A percentile compares a stretch with the other conserved stretches of the same genome.
Conservation (phyloP, 2,888 invertebrate genomes). For the Chrysopilus asiliformis region DNA sequence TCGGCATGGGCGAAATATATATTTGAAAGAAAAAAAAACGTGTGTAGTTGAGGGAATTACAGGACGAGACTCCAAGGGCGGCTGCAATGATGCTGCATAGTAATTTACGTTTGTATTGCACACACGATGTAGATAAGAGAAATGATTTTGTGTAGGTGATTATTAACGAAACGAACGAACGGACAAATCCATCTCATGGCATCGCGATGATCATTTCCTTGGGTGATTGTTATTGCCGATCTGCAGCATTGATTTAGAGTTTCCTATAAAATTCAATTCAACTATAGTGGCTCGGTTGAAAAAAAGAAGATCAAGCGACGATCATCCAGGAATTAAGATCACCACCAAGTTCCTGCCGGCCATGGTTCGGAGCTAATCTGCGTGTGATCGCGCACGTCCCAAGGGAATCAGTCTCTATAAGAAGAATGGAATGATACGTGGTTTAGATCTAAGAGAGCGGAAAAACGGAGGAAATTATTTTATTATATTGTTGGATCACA, state of each 20-base stretch:
- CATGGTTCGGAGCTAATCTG: conserved; percentile 10
- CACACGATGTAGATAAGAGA: no score
- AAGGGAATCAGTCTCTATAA: not conserved
- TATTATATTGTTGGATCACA: conserved; percentile 11
- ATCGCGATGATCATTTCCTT: conserved; percentile 12
- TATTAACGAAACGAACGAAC: no score
- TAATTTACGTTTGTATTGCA: no score
- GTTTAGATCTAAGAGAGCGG: conserved; percentile 18
- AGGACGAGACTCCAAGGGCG: no score
- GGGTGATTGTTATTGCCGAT: conserved; percentile 11
- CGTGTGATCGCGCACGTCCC: conserved; percentile 15
- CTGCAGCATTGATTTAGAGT: conserved; percentile 1
- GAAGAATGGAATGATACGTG: conserved; percentile 4
- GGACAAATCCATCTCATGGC: no score
- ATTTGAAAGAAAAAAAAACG: no score
- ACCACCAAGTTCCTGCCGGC: not conserved
- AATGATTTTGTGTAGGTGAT: no score
- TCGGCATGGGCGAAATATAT: no score
- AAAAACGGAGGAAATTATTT: conserved; percentile 21
- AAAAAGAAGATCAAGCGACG: not conserved
- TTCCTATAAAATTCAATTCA: not conserved
- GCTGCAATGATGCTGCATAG: no score
- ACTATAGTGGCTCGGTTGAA: not conserved
- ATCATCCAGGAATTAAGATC: conserved; percentile 2
- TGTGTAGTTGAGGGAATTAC: no score